Evolutionary conservation across 2,113 vertebrate genomes (phyloP), one percentile per base, ranked within the genome.

Genomic region (Coregonus clupeaformis): DNA sequence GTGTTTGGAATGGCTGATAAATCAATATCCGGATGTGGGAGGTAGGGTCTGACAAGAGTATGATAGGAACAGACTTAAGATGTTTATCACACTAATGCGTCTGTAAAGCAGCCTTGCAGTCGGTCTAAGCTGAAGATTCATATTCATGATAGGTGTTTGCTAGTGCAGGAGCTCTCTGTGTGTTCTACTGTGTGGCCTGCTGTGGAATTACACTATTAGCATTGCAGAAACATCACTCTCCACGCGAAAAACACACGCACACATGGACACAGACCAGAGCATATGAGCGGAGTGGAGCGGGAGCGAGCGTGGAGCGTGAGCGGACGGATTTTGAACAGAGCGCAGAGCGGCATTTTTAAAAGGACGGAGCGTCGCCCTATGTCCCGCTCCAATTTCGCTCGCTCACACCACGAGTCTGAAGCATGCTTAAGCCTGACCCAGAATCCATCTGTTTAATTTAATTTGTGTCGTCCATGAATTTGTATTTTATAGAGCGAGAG

Each of bases 1-100:
- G 68, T 78, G 69, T 74, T 57, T 69, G 47, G 64, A 62, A 52
- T 69, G 57, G 42, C 65, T 47, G 69, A 68, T 49, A 27, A 74
- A 74, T 78, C 77, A 69, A 73, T 64, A 73, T 13, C 49, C 3
- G 3, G 49, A 52, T 27, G 63, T 49, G 67, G 71, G 52, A 16
- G 27, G 66, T 2, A 2, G 9, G 13, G 25, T 70, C 42, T 74
- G 72, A 69, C 66, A 27, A 73, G 76, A 16, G 49, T 1, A 11
- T 60, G 57, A 60, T 22, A 60, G 57, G 57, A 60, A 60, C 57
- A 24, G 57, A 24, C 36, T n/a, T 27, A 52, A 52, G 49, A 52
- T 52, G 11, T 73, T 72, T 30, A 73, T 73, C 66, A 73, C 20
- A 36, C 55, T 73, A 68, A 73, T 29, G 14, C 32, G 60, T 76